These are phyloP conservation scores for Pogonophryne albipinna DNA, from an alignment of 2,797 vertebrate species.

Conservation along the genomic window DNA sequence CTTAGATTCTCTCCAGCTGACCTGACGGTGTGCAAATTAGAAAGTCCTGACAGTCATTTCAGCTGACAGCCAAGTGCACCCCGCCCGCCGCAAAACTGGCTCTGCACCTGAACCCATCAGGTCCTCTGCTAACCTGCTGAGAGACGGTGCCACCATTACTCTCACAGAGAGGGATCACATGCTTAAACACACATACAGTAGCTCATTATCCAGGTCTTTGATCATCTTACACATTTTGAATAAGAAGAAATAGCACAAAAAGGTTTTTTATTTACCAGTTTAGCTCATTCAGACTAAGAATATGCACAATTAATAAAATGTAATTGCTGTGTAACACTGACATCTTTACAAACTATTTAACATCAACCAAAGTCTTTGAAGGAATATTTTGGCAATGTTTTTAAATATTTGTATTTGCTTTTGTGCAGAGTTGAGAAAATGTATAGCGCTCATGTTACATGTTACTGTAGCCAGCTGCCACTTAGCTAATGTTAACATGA, in stretches of 20 bases:
- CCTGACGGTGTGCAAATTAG: constrained; percentile 29
- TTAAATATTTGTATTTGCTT: neutral
- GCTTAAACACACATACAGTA: neutral
- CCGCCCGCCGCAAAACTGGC: neutral
- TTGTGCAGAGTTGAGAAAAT: neutral
- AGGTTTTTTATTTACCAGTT: constrained; percentile 4
- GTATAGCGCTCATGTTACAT: neutral
- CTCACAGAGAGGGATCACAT: constrained; percentile 20
- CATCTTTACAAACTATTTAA: neutral
- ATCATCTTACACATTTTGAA: constrained; percentile 17
- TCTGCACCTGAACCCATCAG: constrained; percentile 56
- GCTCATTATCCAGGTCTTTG: constrained; percentile 20
- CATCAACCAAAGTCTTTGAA: constrained; percentile 19
- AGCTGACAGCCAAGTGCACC: constrained; percentile 39
- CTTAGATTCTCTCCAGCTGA: constrained; percentile 27
- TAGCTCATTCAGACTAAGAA: constrained; percentile 8
- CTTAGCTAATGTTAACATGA: constrained; percentile 12
- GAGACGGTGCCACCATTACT: constrained; percentile 23
- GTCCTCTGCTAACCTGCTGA: constrained; percentile 24
- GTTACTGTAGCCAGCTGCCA: neutral
- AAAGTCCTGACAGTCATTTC: constrained; percentile 47
- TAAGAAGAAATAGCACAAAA: constrained; percentile 41
- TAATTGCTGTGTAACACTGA: neutral
- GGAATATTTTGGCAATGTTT: too few relatives aligned
- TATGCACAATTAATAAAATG: constrained; percentile 13